These are phyloP conservation scores for Chrysochloris asiatica DNA, from an alignment of 2,113 vertebrate species.

Conservation along the genomic window DNA sequence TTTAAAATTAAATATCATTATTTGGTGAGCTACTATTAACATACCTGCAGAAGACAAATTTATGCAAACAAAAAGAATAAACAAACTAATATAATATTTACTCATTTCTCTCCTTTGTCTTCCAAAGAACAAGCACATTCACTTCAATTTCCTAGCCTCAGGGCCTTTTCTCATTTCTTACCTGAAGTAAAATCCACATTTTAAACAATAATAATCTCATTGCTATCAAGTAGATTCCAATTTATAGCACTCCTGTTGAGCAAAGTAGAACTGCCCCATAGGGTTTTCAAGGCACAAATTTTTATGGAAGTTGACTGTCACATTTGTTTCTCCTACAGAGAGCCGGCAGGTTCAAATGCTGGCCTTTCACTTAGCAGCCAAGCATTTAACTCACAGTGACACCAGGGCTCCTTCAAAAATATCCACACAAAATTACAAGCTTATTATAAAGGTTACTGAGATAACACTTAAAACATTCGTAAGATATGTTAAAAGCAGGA, in stretches of 20 bases:
- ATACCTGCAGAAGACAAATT: not conserved
- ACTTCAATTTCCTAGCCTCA: not conserved
- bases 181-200: not conserved
- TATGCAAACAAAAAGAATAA: conserved; percentile 30
- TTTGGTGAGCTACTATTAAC: conserved; percentile 37
- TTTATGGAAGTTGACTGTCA: not conserved
- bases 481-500: not conserved
- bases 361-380: too few species aligned
- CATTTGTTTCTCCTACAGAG: not conserved
- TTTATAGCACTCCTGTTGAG: not conserved
- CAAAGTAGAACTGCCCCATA: too few species aligned
- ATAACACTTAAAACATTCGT: not conserved
- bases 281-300: not conserved
- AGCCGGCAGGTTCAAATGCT: not conserved
- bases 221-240: not conserved
- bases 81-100: conserved; percentile 39
- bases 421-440: not conserved
- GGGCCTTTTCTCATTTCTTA: not conserved
- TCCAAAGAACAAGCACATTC: conserved; percentile 4
- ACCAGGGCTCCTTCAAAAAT: not conserved
- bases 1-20: not conserved
- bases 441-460: conserved; percentile 8
- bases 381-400: too few species aligned
- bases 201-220: not conserved
- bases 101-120: conserved; percentile 7